Evolutionary conservation across 1,140 invertebrate genomes (phyloP), one percentile per base, ranked within the genome.

Genomic region (Anastrepha obliqua): DNA sequence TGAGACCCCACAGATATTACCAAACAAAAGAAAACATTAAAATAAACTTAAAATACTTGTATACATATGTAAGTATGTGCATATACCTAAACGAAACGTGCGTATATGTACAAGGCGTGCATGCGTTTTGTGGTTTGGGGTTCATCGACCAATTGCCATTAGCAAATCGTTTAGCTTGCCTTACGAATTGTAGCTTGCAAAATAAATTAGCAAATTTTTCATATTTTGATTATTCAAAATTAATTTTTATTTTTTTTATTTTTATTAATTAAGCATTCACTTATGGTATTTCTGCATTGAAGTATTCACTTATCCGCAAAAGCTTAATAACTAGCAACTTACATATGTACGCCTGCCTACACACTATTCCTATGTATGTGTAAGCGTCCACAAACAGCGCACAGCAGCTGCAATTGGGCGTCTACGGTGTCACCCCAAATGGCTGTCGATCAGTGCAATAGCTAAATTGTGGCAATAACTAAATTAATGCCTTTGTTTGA

Each of bases 401-500:
- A 15, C 15, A 42, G 13, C 67, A 17, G 67, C 39, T 47, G 67
- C 15, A 74, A 74, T 55, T 74, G 67, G 67, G 39, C 67, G 67
- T 74, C 2, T 74, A 42, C 17, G 67, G 67, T 74, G 67, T 74
- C 67, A 74, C 67, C 42, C 17, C 67, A 29, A 74, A 42, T 44
- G 67, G 67, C 42, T 74, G 67, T 74, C 67, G 67, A 74, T 74
- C 42, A 44, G 7, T 39, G 64, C 64, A 67, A 39, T 67, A 67
- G 13, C 64, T 42, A 42, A 67, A 67, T 67, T 39, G 64, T 20
- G 13, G 42, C 67, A 74, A 74, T 74, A 74, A 74, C 42, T 44
- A 39, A 74, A 74, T 74, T 74, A 74, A 44, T 44, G 42, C 29
- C 42, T 74, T 74, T 74, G 67, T 74, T 74, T 74, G 67, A 74